phyloP scores from a whole-genome alignment of 2,888 invertebrate species.

The Chloroclysta siterata region DNA sequence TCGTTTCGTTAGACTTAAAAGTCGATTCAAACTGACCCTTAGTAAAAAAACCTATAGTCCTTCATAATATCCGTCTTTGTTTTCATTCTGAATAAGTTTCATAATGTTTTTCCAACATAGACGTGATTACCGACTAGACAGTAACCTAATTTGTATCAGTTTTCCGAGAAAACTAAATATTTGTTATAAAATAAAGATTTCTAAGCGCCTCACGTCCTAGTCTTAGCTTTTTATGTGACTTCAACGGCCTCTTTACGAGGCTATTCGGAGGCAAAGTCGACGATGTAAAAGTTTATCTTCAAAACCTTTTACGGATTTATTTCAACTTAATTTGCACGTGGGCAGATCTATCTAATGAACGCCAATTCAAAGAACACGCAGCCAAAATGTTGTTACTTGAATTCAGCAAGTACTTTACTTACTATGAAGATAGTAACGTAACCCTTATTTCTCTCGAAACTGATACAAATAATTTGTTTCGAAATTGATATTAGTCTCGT shows the following conservation, averaged over 20 bases:
- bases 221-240: conserved; percentile 10
- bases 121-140: too few species aligned
- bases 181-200: background rate
- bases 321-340: conserved; percentile 2
- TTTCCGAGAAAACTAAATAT: too few species aligned
- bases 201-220: conserved; percentile 4
- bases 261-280: background rate
- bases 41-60: too few species aligned
- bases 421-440: too few species aligned
- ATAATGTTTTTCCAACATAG: too few species aligned
- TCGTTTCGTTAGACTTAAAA: too few species aligned
- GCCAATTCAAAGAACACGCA: background rate
- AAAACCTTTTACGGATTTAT: conserved; percentile 9
- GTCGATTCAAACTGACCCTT: too few species aligned
- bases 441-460: too few species aligned
- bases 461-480: background rate
- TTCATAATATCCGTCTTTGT: too few species aligned
- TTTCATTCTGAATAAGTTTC: too few species aligned
- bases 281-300: conserved; percentile 8
- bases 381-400: background rate
- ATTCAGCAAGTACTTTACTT: too few species aligned
- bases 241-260: conserved; percentile 2
- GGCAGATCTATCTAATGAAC: background rate
- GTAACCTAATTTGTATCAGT: too few species aligned
- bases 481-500: background rate